Base-by-base conservation (phyloP, 2,888 invertebrate species). In the Hirtodrosophila duncani region DNA sequence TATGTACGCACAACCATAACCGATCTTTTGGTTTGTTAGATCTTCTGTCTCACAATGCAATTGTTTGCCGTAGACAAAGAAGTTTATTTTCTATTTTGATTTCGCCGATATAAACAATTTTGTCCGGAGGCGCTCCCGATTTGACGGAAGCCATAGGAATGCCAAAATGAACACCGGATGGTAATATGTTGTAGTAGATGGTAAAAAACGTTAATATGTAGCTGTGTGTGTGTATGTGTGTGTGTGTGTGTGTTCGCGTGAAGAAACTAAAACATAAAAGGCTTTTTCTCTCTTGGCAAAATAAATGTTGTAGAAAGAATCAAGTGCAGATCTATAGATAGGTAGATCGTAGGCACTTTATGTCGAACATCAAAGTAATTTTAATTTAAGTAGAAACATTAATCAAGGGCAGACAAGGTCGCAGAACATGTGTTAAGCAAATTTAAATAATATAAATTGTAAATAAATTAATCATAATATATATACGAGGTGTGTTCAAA, bases 391-490 rank as follows among this genome's bases (percentile, higher is more conserved):
- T 13, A 2, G 17, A 1, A 9, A 9, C 30, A 61, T 60, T 56
- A 69, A 79, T 75, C 72, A 79, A 79, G 79, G 82, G 51, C 67
- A 20, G 26, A 10, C 67, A 58, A 74, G 81, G 71, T 74, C 70
- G 33, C n/a, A n/a, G n/a, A n/a, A n/a, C n/a, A n/a, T n/a, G n/a
- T n/a, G n/a, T n/a, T n/a, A n/a, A n/a, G n/a, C n/a, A n/a, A n/a
- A n/a, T n/a, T 24, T 27, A 9, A 24, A 39, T 29, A 51, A 56
- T 36, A 61, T n/a, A n/a, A n/a, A n/a, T n/a, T n/a, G n/a, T n/a
- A n/a, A n/a, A n/a, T n/a, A n/a, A n/a, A n/a, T n/a, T n/a, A n/a
- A n/a, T n/a, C n/a, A n/a, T n/a, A n/a, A n/a, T n/a, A n/a, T n/a
- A n/a, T n/a, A n/a, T n/a, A n/a, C n/a, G n/a, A n/a, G n/a, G n/a